phyloP scores from a whole-genome alignment of 92 coral and sea anemone species.

The Phenganax stokvisi region DNA sequence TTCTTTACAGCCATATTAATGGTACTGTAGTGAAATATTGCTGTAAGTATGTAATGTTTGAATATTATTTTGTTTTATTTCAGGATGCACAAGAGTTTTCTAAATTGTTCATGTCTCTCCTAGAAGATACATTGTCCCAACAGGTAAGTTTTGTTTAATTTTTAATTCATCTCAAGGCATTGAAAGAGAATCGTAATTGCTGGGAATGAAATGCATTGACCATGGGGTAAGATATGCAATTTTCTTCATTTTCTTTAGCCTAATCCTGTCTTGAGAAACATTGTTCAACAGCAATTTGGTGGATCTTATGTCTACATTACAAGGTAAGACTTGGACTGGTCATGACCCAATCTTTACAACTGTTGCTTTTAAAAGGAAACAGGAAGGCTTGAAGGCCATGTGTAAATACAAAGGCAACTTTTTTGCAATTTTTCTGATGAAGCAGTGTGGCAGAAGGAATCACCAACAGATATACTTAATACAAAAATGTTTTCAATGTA shows the following conservation, averaged over 20 bases:
- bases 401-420: not conserved
- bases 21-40: not conserved
- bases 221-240: not conserved
- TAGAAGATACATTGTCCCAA: slow-evolving; percentile 84
- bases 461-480: no score
- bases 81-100: slow-evolving; percentile 98
- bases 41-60: not conserved
- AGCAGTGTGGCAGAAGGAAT: no score
- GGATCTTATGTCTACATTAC: slow-evolving; percentile 84
- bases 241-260: slow-evolving; percentile 42
- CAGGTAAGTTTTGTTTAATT: slow-evolving; percentile 54
- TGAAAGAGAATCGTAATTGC: not conserved
- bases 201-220: not conserved
- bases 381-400: not conserved
- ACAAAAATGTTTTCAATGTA: no score
- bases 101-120: slow-evolving; percentile 80
- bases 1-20: not conserved
- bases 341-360: not conserved
- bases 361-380: not conserved
- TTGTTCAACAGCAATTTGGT: slow-evolving; percentile 86
- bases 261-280: slow-evolving; percentile 67
- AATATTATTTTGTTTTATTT: not conserved
- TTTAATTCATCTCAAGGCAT: no score
- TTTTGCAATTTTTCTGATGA: not conserved
- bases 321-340: slow-evolving; percentile 49